Evolutionary conservation across 2,797 vertebrate genomes (phyloP), one percentile per base, ranked within the genome.

Genomic region (Coreius guichenoti): DNA sequence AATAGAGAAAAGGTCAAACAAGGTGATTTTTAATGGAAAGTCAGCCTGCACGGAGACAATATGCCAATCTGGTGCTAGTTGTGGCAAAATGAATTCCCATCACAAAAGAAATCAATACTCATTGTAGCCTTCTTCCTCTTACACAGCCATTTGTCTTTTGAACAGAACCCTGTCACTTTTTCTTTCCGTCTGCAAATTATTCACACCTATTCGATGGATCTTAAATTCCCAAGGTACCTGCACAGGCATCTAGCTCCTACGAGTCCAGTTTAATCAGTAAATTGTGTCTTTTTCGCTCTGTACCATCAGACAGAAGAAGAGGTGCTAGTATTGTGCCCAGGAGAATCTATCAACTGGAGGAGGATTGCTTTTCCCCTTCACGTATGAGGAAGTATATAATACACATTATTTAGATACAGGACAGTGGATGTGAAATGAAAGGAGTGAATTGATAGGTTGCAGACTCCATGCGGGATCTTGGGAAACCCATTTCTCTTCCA

Each of bases 81-180:
- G 86, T 86, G 86, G 83, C 88, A 92, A 94, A 96, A 95, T 92
- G 91, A 95, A 91, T 91, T 92, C 91, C 87, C 89, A 87, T 93
- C 92, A 92, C 92, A 92, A 91, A 93, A 51, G 90, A 94, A 95
- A 96, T 95, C 95, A 93, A 95, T 95, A 94, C 86, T 92, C 92
- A 93, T 92, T 92, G 92, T 92, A 92, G 89, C 90, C 91, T 93
- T 91, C 90, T 94, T 94, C 92, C 90, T 92, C 87, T 87, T 89
- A 87, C 91, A 87, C 80, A 87, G 89, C 86, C 92, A 92, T 94
- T 93, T 89, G 92, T 95, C 94, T 93, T 91, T 92, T 89, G 89
- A 93, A 92, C 88, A 90, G 90, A 89, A 91, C 58, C 76, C 91
- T 92, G 94, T 93, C 93, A 93, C 90, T 91, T 92, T 89, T 90